Base-by-base conservation (phyloP, 2,113 vertebrate genomes). In the Limanda limanda region DNA sequence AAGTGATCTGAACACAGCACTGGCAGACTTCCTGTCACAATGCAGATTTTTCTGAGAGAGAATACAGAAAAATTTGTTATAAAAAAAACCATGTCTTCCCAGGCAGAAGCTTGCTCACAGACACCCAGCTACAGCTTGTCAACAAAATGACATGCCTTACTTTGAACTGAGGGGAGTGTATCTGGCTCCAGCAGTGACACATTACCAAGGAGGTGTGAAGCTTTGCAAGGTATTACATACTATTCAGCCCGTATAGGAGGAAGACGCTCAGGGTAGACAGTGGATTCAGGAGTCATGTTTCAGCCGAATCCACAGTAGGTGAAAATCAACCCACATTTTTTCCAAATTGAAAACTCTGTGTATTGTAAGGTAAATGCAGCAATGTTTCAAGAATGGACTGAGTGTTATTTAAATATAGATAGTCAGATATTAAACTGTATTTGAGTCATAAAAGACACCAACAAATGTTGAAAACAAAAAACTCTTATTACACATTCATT, bases 131-230 rank as follows among this genome's bases (percentile, higher is more conserved):
- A 81, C 75, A 68, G 71, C 85, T 74, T 88, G 84, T 88, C 88
- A 90, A 88, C 84, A 87, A 76, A 85, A 91, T 89, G 84, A 84
- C 80, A 86, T 76, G 66, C 71, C 40, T 79, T 73, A 59, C 85
- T 88, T 89, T 89, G 81, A 91, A 79, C 77, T 62, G 61, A 80
- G 71, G 68, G 15, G 79, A 80, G 76, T 80, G 72, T 66, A 81
- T 81, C 60, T 78, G 81, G 81, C 76, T 88, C 81, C 85, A 71
- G 76, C 69, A 35, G 76, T 82, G 89, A 86, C 66, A 79, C 74
- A 78, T 84, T 76, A 87, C 64, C 73, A 42, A 20, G 56, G 84
- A 84, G 35, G 60, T 78, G 48, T 80, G 71, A 12, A 83, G 76
- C 56, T 71, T 66, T 86, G 25, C 55, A 60, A 63, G 59, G 67